Conservation (phyloP, 2,113 vertebrate species). For the Ginglymostoma cirratum region DNA sequence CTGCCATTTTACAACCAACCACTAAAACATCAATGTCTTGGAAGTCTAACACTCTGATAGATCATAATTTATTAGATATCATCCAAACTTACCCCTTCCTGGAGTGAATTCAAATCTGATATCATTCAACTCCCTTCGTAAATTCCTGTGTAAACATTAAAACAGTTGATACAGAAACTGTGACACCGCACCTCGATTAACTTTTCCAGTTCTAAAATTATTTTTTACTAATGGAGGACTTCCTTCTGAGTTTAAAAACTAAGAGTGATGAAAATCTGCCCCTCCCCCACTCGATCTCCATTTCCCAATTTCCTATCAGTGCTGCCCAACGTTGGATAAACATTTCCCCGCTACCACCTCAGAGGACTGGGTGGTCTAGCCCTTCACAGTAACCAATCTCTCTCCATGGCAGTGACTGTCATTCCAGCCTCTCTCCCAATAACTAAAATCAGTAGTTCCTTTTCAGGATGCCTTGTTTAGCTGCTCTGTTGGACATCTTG, state of each 20-base stretch:
- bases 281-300: background rate
- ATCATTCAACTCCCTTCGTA: slow-evolving; percentile 26
- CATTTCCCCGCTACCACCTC: background rate
- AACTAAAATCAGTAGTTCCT: background rate
- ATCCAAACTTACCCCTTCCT: slow-evolving; percentile 26
- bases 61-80: background rate
- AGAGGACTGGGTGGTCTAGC: background rate
- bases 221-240: background rate
- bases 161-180: background rate
- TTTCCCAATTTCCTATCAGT: background rate
- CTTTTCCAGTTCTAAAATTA: background rate
- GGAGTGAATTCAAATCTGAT: slow-evolving; percentile 36
- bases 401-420: background rate
- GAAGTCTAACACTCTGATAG: background rate
- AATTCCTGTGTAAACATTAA: slow-evolving; percentile 19
- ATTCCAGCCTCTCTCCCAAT: background rate
- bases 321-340: background rate
- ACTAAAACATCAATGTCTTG: background rate
- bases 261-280: background rate
- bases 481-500: background rate
- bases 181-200: background rate
- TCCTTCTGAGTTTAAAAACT: background rate
- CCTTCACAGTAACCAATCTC: background rate
- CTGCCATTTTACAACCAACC: background rate
- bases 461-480: background rate